phyloP scores from a whole-genome alignment of 2,888 invertebrate species.

The Dicyrtoma fusca region DNA sequence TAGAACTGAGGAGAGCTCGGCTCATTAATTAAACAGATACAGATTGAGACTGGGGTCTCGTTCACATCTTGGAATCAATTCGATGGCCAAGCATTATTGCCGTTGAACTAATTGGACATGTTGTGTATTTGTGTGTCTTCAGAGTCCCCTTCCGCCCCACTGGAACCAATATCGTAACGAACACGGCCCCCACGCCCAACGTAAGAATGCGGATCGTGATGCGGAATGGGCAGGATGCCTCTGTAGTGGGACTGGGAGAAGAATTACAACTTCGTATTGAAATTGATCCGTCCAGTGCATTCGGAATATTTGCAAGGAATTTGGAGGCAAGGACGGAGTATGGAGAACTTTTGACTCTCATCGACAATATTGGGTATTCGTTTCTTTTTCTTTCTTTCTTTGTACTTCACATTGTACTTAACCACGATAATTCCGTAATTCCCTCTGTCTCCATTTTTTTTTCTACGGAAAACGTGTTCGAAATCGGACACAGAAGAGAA shows the following conservation, averaged over 20 bases:
- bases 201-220: slow-evolving; percentile 61
- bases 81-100: background rate
- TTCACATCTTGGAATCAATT: too few species aligned
- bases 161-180: slow-evolving; percentile 60
- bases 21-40: too few species aligned
- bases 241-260: slow-evolving; percentile 61
- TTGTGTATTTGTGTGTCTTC: slow-evolving; percentile 14
- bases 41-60: too few species aligned
- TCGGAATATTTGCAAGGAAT: slow-evolving; percentile 62
- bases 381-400: background rate
- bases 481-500: background rate
- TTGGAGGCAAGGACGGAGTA: slow-evolving; percentile 61
- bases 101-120: background rate
- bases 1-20: too few species aligned
- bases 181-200: slow-evolving; percentile 62
- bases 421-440: background rate
- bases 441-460: background rate
- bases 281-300: slow-evolving; percentile 61
- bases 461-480: background rate
- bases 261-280: slow-evolving; percentile 61
- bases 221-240: slow-evolving; percentile 60
- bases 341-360: slow-evolving; percentile 61
- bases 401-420: background rate
- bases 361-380: slow-evolving; percentile 60
- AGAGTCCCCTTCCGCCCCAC: slow-evolving; percentile 60